phyloP scores from a whole-genome alignment of 2,797 vertebrate species.

The Coregonus suidteri region DNA sequence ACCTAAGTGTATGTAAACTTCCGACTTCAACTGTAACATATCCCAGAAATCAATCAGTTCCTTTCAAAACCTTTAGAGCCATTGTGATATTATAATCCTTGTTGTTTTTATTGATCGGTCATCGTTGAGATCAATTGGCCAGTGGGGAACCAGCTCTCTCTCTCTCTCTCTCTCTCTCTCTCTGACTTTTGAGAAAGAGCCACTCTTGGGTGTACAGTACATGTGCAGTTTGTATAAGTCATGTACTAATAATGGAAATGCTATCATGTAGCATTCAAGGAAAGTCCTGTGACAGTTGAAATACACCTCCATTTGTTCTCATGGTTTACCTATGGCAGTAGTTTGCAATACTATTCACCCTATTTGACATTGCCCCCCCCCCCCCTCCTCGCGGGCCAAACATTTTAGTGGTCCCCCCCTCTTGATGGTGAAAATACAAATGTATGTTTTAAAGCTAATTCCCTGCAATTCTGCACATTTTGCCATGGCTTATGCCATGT shows the following conservation, averaged over 20 bases:
- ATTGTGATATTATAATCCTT: slow-evolving; percentile 45
- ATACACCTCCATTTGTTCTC: slow-evolving; percentile 36
- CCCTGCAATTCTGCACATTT: too few relatives aligned
- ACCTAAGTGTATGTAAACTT: too few relatives aligned
- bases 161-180: slow-evolving; percentile 1
- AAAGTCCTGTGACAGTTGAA: not conserved
- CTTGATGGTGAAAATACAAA: too few relatives aligned
- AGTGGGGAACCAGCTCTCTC: not conserved
- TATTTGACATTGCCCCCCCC: slow-evolving; percentile 44
- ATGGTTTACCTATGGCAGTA: slow-evolving; percentile 10
- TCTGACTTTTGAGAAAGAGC: slow-evolving; percentile 4
- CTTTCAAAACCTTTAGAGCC: slow-evolving; percentile 67
- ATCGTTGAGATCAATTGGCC: slow-evolving; percentile 44
- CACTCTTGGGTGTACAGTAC: too few relatives aligned
- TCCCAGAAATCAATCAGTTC: slow-evolving; percentile 59
- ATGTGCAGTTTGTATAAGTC: not conserved
- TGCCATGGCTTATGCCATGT: too few relatives aligned
- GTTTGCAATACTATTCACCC: slow-evolving; percentile 42
- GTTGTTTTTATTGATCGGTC: slow-evolving; percentile 55
- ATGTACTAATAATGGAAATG: slow-evolving; percentile 10
- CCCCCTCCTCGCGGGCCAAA: too few relatives aligned
- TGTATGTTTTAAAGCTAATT: too few relatives aligned
- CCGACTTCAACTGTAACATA: slow-evolving; percentile 1
- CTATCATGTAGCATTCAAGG: too few relatives aligned
- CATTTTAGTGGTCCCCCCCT: too few relatives aligned